These are phyloP conservation scores for Aphaenogaster ashmeadi DNA, from an alignment of 1,140 invertebrate genomes.

Conservation along the genomic window DNA sequence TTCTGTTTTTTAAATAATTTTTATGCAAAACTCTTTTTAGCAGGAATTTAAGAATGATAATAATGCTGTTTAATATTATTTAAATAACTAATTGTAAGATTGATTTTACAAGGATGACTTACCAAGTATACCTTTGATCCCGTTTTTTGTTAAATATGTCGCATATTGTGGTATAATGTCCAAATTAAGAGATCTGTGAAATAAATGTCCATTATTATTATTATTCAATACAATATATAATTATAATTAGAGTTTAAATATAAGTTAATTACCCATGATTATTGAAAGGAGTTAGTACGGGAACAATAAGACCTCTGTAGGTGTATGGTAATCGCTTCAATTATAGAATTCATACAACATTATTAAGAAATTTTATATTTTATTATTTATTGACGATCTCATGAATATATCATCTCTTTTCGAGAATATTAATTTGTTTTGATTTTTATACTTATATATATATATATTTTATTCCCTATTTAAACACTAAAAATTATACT, in stretches of 20 bases:
- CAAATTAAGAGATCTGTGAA: constrained; percentile 87
- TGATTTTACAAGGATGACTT: constrained; percentile 70
- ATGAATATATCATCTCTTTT: background rate
- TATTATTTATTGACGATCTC: background rate
- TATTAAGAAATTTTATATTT: background rate
- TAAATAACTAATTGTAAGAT: background rate
- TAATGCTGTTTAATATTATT: background rate
- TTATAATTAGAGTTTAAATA: background rate
- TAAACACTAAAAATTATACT: constrained; percentile 4
- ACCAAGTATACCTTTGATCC: constrained; percentile 90
- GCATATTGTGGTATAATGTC: constrained; percentile 89
- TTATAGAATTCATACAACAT: constrained; percentile 6
- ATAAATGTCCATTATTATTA: constrained; percentile 47
- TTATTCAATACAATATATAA: background rate
- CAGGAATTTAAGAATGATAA: background rate
- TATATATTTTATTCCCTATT: background rate
- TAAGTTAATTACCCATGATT: constrained; percentile 85
- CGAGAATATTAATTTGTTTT: background rate
- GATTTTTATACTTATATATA: background rate
- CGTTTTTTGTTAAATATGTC: constrained; percentile 88
- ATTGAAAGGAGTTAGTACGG: constrained; percentile 91
- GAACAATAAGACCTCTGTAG: constrained; percentile 89
- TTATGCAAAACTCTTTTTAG: background rate
- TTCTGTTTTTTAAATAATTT: background rate
- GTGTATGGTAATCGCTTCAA: constrained; percentile 66